Evolutionary conservation across 2,797 vertebrate species (phyloP).

Genomic region (Eurystomus glaucurus): DNA sequence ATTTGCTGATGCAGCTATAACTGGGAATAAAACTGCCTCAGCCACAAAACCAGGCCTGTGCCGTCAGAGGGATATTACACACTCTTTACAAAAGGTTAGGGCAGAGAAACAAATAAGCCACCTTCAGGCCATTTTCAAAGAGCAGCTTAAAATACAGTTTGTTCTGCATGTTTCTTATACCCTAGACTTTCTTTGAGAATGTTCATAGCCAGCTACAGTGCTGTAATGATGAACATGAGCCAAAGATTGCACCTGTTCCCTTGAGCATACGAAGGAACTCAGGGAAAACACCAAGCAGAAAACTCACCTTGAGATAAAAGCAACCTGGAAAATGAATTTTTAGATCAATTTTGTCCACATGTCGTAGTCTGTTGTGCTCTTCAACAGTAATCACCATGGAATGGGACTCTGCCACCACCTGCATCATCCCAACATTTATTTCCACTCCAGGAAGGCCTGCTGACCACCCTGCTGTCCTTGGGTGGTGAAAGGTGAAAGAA

Average conservation of each 20-base stretch:
- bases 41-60: background rate
- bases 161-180: background rate
- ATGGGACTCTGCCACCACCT: background rate
- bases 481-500: background rate
- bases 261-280: accelerated
- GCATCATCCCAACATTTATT: background rate
- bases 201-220: background rate
- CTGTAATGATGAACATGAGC: background rate
- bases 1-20: slow-evolving; percentile 38
- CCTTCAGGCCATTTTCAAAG: background rate
- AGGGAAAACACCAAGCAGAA: background rate
- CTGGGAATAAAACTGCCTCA: background rate
- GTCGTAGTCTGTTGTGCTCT: accelerated
- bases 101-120: background rate
- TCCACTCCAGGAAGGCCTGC: background rate
- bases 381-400: background rate
- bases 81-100: background rate
- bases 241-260: accelerated
- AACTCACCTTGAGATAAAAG: background rate
- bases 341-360: background rate
- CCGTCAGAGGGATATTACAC: background rate
- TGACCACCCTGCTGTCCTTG: background rate
- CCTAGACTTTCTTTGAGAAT: background rate
- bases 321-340: background rate
- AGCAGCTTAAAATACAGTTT: background rate